Percentiles rank a stretch among this genome's conserved stretches.
Evolutionary conservation across 2,888 invertebrate genomes (phyloP).

Genomic region (Omphaloscelis lunosa): DNA sequence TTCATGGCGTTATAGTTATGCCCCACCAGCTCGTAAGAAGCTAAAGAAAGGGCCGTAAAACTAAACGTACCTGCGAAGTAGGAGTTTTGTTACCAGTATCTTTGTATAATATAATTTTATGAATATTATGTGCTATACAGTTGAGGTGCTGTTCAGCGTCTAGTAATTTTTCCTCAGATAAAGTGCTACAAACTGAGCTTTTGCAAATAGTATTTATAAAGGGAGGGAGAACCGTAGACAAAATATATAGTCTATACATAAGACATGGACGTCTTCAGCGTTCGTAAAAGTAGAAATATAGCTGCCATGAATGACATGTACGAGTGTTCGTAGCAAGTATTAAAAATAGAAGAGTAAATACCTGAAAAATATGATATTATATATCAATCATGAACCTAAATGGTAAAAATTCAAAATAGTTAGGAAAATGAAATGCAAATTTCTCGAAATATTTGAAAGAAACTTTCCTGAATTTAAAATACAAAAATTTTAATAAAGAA

Average conservation of each 20-base stretch:
- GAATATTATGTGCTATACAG: background rate
- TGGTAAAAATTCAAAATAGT: background rate
- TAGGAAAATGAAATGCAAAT: background rate
- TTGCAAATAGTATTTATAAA: background rate
- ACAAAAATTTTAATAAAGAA: too few relatives aligned
- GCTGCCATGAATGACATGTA: too few relatives aligned
- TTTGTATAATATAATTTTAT: constrained; percentile 3
- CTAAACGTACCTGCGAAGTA: background rate
- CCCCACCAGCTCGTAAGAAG: background rate
- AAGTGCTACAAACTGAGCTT: background rate
- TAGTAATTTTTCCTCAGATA: background rate
- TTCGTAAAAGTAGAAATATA: too few relatives aligned
- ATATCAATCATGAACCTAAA: too few relatives aligned
- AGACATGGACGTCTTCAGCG: background rate
- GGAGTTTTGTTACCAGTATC: background rate
- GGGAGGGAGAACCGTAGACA: background rate
- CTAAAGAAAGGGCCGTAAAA: constrained; percentile 12
- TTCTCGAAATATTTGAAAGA: background rate
- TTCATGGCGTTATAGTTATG: background rate
- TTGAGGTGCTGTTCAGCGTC: background rate
- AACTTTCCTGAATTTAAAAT: too few relatives aligned
- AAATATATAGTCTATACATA: background rate
- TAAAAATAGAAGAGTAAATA: too few relatives aligned
- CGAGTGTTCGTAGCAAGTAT: too few relatives aligned
- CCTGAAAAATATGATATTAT: too few relatives aligned